Conservation (phyloP, 2,113 vertebrate genomes). For the Chaenogobius annularis region DNA sequence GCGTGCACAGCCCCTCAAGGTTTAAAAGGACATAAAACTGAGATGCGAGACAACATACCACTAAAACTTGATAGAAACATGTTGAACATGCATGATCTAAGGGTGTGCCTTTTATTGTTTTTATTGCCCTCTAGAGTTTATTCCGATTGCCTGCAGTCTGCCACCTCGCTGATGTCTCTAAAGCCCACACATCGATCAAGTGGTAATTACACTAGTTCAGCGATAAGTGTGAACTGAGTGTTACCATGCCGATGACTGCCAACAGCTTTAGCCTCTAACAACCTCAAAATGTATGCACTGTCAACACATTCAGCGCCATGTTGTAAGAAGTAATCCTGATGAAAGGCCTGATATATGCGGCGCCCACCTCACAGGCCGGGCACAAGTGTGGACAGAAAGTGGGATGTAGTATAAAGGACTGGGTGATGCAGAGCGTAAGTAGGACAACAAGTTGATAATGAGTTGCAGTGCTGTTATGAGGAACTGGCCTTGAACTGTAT, state of each 20-base stretch:
- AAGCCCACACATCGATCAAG: neutral
- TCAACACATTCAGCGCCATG: slow-evolving; percentile 9
- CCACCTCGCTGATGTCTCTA: neutral
- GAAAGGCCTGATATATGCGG: slow-evolving; percentile 24
- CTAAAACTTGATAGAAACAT: neutral
- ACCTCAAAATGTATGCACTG: slow-evolving; percentile 10
- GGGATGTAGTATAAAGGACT: slow-evolving; percentile 3
- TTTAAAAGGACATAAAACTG: slow-evolving; percentile 13
- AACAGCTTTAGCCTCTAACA: slow-evolving; percentile 9
- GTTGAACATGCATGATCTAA: neutral
- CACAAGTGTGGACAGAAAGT: slow-evolving; percentile 14
- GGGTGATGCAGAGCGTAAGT: neutral
- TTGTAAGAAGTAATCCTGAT: slow-evolving; percentile 15
- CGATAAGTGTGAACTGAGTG: slow-evolving; percentile 7
- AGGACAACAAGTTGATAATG: slow-evolving; percentile 5
- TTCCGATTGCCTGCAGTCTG: neutral
- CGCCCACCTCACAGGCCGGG: slow-evolving; percentile 2
- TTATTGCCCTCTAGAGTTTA: neutral
- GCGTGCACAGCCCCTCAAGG: slow-evolving; percentile 25
- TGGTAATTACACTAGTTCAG: neutral
- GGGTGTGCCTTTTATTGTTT: neutral
- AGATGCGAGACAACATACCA: neutral
- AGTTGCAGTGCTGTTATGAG: slow-evolving; percentile 10
- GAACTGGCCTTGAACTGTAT: slow-evolving; percentile 17
- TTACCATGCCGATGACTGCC: slow-evolving; percentile 1